A percentile compares a stretch with the other conserved stretches of the same genome.
phyloP scores from a whole-genome alignment of 1,140 invertebrate species.

The Pemphigus obesinymphae region DNA sequence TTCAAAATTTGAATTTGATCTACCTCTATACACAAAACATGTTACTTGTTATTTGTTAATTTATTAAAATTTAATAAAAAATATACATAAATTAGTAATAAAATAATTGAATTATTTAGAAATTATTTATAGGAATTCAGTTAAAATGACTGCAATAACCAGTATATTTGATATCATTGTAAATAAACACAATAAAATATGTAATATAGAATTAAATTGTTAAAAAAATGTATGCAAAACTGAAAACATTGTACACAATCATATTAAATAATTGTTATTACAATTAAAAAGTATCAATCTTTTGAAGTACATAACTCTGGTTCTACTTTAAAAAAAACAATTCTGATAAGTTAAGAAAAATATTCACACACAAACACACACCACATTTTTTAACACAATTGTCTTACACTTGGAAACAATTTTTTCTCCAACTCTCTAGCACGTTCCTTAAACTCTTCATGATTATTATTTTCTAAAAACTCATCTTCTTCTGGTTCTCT shows the following conservation, averaged over 20 bases:
- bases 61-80: not conserved
- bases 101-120: not conserved
- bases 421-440: conserved; percentile 73
- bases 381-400: conserved; percentile 7
- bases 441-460: conserved; percentile 64
- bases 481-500: conserved; percentile 29
- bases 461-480: conserved; percentile 27
- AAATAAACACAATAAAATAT: no score
- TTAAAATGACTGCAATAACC: not conserved
- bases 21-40: no score
- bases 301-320: not conserved
- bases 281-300: not conserved
- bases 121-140: not conserved
- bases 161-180: no score
- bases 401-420: conserved; percentile 68
- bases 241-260: not conserved
- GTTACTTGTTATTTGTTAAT: not conserved
- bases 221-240: no score
- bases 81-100: not conserved
- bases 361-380: conserved; percentile 20
- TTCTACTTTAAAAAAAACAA: not conserved
- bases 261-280: not conserved
- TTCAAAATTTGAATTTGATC: no score
- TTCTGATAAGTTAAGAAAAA: not conserved
- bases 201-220: no score